Evolutionary conservation across 2,113 vertebrate genomes (phyloP), one percentile per base, ranked within the genome.

Genomic region (Struthidea cinerea): DNA sequence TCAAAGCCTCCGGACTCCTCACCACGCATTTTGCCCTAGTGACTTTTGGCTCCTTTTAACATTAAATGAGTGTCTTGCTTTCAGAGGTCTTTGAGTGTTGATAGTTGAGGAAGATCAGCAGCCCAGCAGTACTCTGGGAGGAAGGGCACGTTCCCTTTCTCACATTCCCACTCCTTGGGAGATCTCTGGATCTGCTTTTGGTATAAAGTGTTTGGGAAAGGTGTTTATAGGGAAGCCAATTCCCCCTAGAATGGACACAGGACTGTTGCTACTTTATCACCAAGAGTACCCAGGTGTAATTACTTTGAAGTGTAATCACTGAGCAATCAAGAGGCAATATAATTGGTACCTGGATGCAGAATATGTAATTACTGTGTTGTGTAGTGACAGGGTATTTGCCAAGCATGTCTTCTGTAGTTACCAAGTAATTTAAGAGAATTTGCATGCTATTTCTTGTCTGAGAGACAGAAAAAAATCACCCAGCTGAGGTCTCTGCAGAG

Each of bases 321-420:
- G 90, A 82, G 53, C 79, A 94, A 91, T 92, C 22, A 3, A 84
- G 80, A 94, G 69, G 73, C 65, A 90, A 89, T 76, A 41, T 93
- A 96, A 97, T 95, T 94, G 93, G 85, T 95, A 96, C 92, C 93
- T 95, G 92, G 69, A 68, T 79, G 57, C 57, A 84, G 86, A 89
- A 89, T 89, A 57, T 59, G 65, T 73, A 92, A 95, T 96, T 93
- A 93, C 80, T 73, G 65, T 65, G 50, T 94, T 95, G 87, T 46
- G 57, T 65, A 93, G 94, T 46, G 86, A 84, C 52, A 92, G 57
- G 26, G 77, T 82, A 87, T 81, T 96, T 97, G 57, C 84, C 42
- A 63, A 90, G 41, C 74, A 42, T 50, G 73, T 91, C 53, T 92
- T 69, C 85, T 81, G 87, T 61, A 87, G 80, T 93, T 91, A 93